Evolutionary conservation across 1,140 invertebrate species (phyloP).

Genomic region (Dinothrombium tinctorium): DNA sequence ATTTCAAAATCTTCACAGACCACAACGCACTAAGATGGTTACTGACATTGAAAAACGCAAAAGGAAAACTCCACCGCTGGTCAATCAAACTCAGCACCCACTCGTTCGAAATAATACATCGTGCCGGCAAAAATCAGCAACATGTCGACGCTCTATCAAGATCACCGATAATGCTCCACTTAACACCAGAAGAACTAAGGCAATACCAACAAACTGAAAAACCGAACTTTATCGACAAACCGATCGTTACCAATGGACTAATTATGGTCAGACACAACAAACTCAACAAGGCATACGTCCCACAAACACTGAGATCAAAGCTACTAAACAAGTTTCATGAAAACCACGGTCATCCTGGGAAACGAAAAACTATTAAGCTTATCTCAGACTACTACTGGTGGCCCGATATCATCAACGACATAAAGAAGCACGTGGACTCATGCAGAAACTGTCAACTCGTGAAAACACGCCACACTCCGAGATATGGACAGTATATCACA

Average conservation of each 20-base stretch:
- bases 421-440: neutral
- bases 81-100: slow-evolving; percentile 11
- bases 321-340: neutral
- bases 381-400: neutral
- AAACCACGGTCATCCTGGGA: neutral
- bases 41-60: neutral
- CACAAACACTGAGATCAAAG: neutral
- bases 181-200: neutral
- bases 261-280: neutral
- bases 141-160: slow-evolving; percentile 3
- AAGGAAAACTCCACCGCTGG: slow-evolving; percentile 12
- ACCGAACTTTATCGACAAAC: no score
- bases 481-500: neutral
- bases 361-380: neutral
- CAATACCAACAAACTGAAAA: neutral
- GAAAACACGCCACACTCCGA: neutral
- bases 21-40: neutral
- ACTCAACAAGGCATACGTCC: neutral
- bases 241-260: neutral
- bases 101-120: slow-evolving; percentile 10
- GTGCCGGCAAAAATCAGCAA: neutral
- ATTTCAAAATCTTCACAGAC: neutral
- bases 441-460: neutral
- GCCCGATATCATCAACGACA: neutral
- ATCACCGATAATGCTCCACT: neutral